A percentile compares a stretch with the other conserved stretches of the same genome.
These are phyloP conservation scores for Eurytoma adleriae DNA, from an alignment of 2,888 invertebrate species.

Conservation along the genomic window DNA sequence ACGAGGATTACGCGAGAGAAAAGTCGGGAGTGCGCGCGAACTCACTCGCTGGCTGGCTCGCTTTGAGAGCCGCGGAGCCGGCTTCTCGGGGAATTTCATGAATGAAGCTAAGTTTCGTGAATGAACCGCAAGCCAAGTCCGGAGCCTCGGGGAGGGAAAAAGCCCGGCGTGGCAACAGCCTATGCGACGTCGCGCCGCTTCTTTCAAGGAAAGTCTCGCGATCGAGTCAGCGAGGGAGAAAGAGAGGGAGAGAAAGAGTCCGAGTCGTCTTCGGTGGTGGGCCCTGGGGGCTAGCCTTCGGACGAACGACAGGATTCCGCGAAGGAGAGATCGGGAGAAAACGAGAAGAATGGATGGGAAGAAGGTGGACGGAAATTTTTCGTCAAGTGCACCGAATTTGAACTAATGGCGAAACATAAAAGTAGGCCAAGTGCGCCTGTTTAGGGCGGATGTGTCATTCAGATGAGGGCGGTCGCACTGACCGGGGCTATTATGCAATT, in stretches of 20 bases:
- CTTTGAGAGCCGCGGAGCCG: slow-evolving; percentile 10
- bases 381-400: slow-evolving; percentile 37
- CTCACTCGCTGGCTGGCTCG: background rate
- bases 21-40: background rate
- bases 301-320: slow-evolving; percentile 11
- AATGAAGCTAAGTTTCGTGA: slow-evolving; percentile 41
- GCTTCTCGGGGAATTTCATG: slow-evolving; percentile 40
- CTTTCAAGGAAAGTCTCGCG: no score
- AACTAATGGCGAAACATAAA: slow-evolving; percentile 29
- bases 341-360: slow-evolving; percentile 19
- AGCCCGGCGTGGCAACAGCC: slow-evolving; percentile 17
- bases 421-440: slow-evolving; percentile 15
- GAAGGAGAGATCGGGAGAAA: slow-evolving; percentile 16
- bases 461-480: slow-evolving; percentile 1
- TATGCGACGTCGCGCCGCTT: slow-evolving; percentile 23
- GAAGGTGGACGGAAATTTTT: slow-evolving; percentile 29
- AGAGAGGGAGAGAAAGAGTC: slow-evolving; percentile 29
- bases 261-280: slow-evolving; percentile 20
- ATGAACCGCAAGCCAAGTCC: slow-evolving; percentile 9
- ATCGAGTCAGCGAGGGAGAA: no score
- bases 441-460: slow-evolving; percentile 21
- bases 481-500: slow-evolving; percentile 4
- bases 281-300: slow-evolving; percentile 6
- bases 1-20: slow-evolving; percentile 33
- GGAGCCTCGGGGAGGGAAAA: slow-evolving; percentile 14